Evolutionary conservation across 2,888 invertebrate genomes (phyloP), one percentile per base, ranked within the genome.

Genomic region (Nemapogon koenigi): DNA sequence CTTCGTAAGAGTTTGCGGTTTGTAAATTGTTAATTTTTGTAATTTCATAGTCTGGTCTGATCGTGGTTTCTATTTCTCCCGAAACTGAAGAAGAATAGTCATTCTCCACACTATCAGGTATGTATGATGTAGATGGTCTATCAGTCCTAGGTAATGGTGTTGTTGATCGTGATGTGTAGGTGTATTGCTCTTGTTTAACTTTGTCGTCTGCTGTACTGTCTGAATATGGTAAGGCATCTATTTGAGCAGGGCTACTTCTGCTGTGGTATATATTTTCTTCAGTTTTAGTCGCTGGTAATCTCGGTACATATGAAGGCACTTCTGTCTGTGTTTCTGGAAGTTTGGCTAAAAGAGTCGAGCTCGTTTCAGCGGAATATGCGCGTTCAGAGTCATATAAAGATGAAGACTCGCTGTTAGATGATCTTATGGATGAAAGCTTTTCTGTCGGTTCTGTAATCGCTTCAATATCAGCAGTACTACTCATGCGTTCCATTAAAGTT

Each of bases 401-500:
- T n/a, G n/a, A n/a, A 16, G 51, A 46, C 39, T 59, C 62, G 17
- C 59, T 62, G 10, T 48, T 49, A 19, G 49, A 44, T 27, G 68
- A 63, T 30, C 52, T 37, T 8, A 28, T 15, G 8, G 16, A 28
- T 16, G 57, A 49, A 26, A 55, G 43, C 51, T 53, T 66, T 11
- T 50, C 43, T 2, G 57, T 53, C 3, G 76, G 67, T 52, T 75
- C 75, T 8, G 78, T 78, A 13, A 75, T 67, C 30, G 75, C 71
- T 54, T 76, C 78, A 45, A 75, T 69, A 35, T 78, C 75, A 26
- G 62, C 59, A 16, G 81, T 82, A 44, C 72, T 80, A n/a, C 42
- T 80, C 42, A 57, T 59, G 43, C 75, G 59, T 52, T 80, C 80
- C 62, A 71, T 71, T 16, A 79, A 46, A 4, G 84, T 83, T 0